These are phyloP conservation scores for Circaetus cinerascens DNA, from an alignment of 2,113 vertebrate genomes.

Conservation along the genomic window DNA sequence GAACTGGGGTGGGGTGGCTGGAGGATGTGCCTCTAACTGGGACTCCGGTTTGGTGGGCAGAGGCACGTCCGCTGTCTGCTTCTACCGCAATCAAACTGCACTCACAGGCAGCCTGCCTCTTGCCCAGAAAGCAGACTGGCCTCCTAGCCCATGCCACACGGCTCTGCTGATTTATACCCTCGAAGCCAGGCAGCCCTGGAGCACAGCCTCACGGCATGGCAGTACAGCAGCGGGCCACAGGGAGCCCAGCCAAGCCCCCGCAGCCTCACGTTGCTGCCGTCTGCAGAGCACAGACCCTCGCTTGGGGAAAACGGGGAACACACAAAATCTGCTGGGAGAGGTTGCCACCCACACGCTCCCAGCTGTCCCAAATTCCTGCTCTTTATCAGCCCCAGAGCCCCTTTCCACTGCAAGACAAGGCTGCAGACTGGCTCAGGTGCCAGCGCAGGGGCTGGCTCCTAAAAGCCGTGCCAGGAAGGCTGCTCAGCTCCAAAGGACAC, in stretches of 20 bases:
- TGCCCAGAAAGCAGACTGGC: not conserved
- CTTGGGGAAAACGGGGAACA: not conserved
- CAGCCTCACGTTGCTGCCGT: fast-evolving
- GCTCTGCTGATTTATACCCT: not conserved
- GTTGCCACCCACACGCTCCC: not conserved
- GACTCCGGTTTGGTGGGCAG: not conserved
- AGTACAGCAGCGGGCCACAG: not conserved
- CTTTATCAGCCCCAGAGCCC: not conserved
- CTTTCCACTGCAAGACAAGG: not conserved
- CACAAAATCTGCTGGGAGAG: not conserved
- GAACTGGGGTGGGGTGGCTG: not conserved
- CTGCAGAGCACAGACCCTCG: not conserved
- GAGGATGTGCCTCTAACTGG: not conserved
- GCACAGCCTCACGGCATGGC: not conserved
- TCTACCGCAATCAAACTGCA: not conserved
- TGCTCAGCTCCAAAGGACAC: not conserved
- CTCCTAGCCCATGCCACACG: fast-evolving
- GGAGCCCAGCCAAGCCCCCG: not conserved
- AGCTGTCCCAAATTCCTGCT: not conserved
- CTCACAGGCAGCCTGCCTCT: not conserved
- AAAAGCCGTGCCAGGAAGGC: not conserved
- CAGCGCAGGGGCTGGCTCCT: not conserved
- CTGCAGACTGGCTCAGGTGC: not conserved
- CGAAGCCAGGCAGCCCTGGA: fast-evolving
- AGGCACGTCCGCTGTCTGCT: not conserved